Evolutionary conservation across 2,888 invertebrate species (phyloP).

Genomic region (Galeopsomyia nigrocyanea): DNA sequence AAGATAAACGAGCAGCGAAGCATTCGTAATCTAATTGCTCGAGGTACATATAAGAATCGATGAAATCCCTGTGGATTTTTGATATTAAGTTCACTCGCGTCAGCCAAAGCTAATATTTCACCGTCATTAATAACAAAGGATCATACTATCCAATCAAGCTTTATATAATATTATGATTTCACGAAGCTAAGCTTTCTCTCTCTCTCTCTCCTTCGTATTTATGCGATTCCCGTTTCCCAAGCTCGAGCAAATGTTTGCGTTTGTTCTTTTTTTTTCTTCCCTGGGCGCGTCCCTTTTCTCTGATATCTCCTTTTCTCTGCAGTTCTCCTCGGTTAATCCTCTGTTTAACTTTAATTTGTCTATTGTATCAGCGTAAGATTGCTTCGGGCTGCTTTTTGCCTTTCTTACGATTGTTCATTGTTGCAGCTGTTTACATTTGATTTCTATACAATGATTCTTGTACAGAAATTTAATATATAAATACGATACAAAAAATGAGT

Average conservation of each 20-base stretch:
- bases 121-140: conserved; percentile 28
- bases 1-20: too few relatives aligned
- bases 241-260: conserved; percentile 33
- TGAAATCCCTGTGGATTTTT: neutral
- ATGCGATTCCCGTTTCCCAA: conserved; percentile 28
- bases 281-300: neutral
- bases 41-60: too few relatives aligned
- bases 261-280: conserved; percentile 15
- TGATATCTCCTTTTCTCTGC: conserved; percentile 28
- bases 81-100: neutral
- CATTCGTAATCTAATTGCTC: too few relatives aligned
- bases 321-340: conserved; percentile 19
- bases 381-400: neutral
- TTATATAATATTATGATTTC: conserved; percentile 30
- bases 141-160: conserved; percentile 7
- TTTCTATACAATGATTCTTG: too few relatives aligned
- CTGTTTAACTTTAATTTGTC: conserved; percentile 43
- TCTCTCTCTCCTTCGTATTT: conserved; percentile 17
- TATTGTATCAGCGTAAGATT: conserved; percentile 28
- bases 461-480: too few relatives aligned
- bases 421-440: neutral
- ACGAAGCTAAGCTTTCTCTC: conserved; percentile 5
- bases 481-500: too few relatives aligned
- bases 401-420: conserved; percentile 5
- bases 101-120: conserved; percentile 2